Evolutionary conservation across 2,113 vertebrate genomes (phyloP), one percentile per base, ranked within the genome.

Genomic region (Tragulus kanchil): DNA sequence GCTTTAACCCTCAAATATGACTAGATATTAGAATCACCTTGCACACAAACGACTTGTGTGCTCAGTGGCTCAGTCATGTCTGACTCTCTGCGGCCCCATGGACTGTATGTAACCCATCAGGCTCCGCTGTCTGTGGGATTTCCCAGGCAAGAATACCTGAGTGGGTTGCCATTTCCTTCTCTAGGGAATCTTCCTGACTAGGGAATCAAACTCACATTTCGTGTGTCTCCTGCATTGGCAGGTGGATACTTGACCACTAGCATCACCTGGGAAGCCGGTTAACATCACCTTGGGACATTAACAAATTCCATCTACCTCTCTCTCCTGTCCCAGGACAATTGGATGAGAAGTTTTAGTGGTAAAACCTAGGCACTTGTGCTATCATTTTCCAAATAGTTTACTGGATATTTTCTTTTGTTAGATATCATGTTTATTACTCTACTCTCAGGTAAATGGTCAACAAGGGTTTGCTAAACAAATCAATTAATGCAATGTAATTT

Each of bases 331-430:
- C 48, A 85, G 45, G n/a, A 16, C 25, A 82, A 82, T 54, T 92
- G 36, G 28, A 16, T 59, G 36, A 56, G 13, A 86, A 90, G 78
- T 59, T 92, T 71, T 93, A 31, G 11, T 89, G 48, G 25, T 52
- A 45, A 19, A 81, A 92, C 12, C 69, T 89, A 31, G 56, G 16
- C 8, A 78, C 48, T 96, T 10, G 36, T 16, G 21, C 26, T 15
- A 86, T 48, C 6, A n/a, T 69, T 93, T 97, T 77, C 58, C 36
- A 48, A 81, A 95, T 65, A 75, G 23, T 85, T 93, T 89, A 12
- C 36, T 52, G 81, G 3, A 59, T 89, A 54, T 8, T 89, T 93
- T 91, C 62, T 31, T 93, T 59, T 78, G 10, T n/a, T 81, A 21
- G 42, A 69, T 69, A 90, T 93, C 6, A 16, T 77, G 42, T 81